Evolutionary conservation across 2,888 invertebrate species (phyloP).

Genomic region (Calliopum simillimum): DNA sequence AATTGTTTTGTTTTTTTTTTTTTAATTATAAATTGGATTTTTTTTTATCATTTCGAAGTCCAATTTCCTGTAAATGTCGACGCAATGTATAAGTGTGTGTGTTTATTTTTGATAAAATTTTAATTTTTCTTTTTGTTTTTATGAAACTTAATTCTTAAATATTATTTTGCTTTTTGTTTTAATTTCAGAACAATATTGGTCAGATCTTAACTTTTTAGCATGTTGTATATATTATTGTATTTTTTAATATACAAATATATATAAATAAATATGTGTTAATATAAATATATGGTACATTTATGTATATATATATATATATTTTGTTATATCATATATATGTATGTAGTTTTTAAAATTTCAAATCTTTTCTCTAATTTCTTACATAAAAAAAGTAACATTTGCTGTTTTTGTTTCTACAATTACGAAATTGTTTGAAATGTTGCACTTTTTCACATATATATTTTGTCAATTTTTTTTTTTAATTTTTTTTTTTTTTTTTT

Average conservation of each 20-base stretch:
- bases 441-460: too few species aligned
- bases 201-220: constrained; percentile 46
- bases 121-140: constrained; percentile 14
- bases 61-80: constrained; percentile 29
- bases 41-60: constrained; percentile 23
- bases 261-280: not conserved
- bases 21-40: constrained; percentile 22
- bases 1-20: constrained; percentile 28
- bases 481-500: constrained; percentile 28
- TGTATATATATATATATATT: constrained; percentile 15
- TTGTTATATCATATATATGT: not conserved
- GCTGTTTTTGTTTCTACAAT: not conserved
- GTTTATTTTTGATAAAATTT: not conserved
- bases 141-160: too few species aligned
- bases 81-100: constrained; percentile 34
- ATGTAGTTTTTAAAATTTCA: not conserved
- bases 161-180: too few species aligned
- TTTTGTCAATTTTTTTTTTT: constrained; percentile 5
- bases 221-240: constrained; percentile 19
- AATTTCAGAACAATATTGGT: constrained; percentile 49
- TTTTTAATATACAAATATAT: constrained; percentile 16
- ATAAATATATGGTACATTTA: constrained; percentile 12
- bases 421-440: too few species aligned
- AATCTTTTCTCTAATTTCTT: too few species aligned
- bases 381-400: not conserved